These are phyloP conservation scores for Drosophila bocki DNA, from an alignment of 1,140 invertebrate genomes.

Conservation along the genomic window DNA sequence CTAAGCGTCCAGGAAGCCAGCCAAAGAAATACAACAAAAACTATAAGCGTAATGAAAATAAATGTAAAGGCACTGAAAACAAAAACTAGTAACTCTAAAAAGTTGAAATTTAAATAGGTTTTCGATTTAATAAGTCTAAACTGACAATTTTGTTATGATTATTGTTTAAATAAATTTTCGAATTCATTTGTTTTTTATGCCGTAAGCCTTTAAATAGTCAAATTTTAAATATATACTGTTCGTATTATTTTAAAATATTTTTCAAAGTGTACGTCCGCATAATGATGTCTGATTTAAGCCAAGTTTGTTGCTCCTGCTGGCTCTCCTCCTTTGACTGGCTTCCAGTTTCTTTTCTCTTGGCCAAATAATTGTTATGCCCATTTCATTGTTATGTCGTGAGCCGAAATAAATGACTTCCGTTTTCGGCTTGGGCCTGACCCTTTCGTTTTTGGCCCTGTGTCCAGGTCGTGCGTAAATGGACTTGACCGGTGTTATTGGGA, in stretches of 20 bases:
- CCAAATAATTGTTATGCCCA: conserved; percentile 61
- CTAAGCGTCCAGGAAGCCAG: conserved; percentile 35
- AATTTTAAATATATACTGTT: no score
- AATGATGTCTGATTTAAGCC: conserved; percentile 35
- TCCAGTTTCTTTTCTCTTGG: conserved; percentile 13
- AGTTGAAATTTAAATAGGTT: background rate
- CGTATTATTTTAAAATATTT: background rate
- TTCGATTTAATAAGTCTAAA: background rate
- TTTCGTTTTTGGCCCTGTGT: conserved; percentile 16
- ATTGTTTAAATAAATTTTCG: no score
- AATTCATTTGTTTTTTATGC: no score
- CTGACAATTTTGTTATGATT: no score
- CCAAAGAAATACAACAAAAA: conserved; percentile 22
- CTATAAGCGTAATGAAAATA: conserved; percentile 30
- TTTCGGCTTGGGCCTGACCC: conserved; percentile 25
- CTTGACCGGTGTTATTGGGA: conserved; percentile 39
- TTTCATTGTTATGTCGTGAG: conserved; percentile 63
- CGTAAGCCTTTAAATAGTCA: no score
- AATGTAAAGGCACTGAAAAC: conserved; percentile 12
- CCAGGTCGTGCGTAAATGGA: conserved; percentile 43
- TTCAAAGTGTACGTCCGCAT: conserved; percentile 1
- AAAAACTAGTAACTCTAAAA: background rate
- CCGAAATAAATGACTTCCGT: conserved; percentile 75
- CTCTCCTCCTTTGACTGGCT: conserved; percentile 8
- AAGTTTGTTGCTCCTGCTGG: conserved; percentile 41